Base-by-base conservation (phyloP, 1,140 invertebrate genomes). In the Latrodectus geometricus region DNA sequence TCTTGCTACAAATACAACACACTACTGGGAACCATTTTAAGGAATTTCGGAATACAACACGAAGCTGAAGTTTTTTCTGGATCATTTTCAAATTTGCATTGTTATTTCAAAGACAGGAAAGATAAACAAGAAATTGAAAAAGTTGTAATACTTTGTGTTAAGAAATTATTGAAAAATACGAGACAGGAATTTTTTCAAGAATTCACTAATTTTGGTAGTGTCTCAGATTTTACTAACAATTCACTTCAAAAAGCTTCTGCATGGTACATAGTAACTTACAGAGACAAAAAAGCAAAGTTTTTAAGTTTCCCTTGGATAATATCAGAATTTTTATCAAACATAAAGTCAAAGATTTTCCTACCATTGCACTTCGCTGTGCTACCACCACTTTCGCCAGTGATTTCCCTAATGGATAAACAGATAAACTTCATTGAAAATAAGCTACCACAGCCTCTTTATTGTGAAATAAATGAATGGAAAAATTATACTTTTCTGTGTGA, bases 31-130 rank as follows among this genome's bases (percentile, higher is more conserved):
- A 72, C 88, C 65, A 23, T 90, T 17, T 68, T 90, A 69, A 72
- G 89, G 17, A 77, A 68, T 54, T 90, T 89, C 56, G 89, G 89
- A 12, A 88, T 90, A 23, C 88, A 75, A 50, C 21, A 74, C n/a
- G 81, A 84, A 35, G 61, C 70, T 20, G 81, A 84, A 74, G 69
- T 89, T 17, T 89, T 90, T 70, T 88, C 88, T 52, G 84, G 86
- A 9, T 50, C 75, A 61, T 88, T 86, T 65, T 65, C 73, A 48
- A 88, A 73, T n/a, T 65, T 86, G 12, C 78, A 88, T 73, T 72
- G 68, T 12, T 50, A 61, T n/a, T 79, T 78, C n/a, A 35, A 20
- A 15, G 50, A 66, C 14, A 20, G 68, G 61, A 76, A 84, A 11
- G 79, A 87, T 84, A 49, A 35, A 20, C 9, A 9, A 48, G 86